Evolutionary conservation across 2,888 invertebrate species (phyloP).

Genomic region (Steromphala cineraria): DNA sequence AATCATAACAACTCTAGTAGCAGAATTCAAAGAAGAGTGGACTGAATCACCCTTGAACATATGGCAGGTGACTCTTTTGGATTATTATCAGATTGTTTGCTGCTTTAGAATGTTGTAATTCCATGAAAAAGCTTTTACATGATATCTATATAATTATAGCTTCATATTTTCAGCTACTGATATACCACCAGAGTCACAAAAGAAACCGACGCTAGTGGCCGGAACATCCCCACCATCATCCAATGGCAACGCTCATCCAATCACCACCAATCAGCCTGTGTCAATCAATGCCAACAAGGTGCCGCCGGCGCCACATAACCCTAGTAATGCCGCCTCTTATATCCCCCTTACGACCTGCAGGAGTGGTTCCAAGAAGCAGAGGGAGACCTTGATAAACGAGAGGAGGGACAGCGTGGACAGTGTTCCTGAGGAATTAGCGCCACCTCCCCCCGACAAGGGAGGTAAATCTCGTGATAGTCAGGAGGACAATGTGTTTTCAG

Average conservation of each 20-base stretch:
- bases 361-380: slow-evolving; percentile 42
- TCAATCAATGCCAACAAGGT: slow-evolving; percentile 3
- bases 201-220: not conserved
- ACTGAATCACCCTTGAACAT: too few species aligned
- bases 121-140: too few species aligned
- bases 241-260: slow-evolving; percentile 7
- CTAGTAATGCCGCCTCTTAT: slow-evolving; percentile 40
- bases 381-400: slow-evolving; percentile 27
- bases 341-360: slow-evolving; percentile 58
- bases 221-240: not conserved
- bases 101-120: too few species aligned
- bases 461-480: slow-evolving; percentile 4
- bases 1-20: too few species aligned
- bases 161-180: slow-evolving; percentile 43
- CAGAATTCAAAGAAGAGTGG: too few species aligned
- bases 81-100: too few species aligned
- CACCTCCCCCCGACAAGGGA: slow-evolving; percentile 58
- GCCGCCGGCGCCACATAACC: not conserved
- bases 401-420: slow-evolving; percentile 62
- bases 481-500: slow-evolving; percentile 13
- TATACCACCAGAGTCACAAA: slow-evolving; percentile 31
- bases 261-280: slow-evolving; percentile 33
- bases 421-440: slow-evolving; percentile 67
- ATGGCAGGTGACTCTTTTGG: too few species aligned
- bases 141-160: not conserved